phyloP scores from a whole-genome alignment of 2,888 invertebrate species.

The Chrysotoxum bicinctum region DNA sequence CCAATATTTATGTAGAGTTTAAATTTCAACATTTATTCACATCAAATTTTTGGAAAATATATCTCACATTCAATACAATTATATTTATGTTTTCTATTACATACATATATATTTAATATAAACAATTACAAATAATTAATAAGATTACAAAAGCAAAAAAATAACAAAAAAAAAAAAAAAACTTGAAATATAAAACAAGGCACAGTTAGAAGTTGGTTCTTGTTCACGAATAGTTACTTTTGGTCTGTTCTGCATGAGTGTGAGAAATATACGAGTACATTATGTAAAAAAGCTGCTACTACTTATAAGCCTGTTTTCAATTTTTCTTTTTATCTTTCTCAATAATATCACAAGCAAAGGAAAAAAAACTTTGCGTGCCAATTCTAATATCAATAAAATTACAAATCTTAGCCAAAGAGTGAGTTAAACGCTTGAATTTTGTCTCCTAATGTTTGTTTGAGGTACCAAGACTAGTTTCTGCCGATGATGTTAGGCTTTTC shows the following conservation, averaged over 20 bases:
- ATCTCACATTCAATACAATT: constrained; percentile 41
- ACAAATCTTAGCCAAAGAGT: neutral
- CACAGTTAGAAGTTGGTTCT: constrained; percentile 62
- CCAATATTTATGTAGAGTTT: neutral
- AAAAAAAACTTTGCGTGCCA: constrained; percentile 3
- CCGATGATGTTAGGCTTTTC: constrained; percentile 20
- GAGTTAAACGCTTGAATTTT: neutral
- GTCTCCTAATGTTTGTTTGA: constrained; percentile 12
- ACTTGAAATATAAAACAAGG: constrained; percentile 49
- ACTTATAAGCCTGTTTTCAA: neutral
- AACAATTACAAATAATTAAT: constrained; percentile 35
- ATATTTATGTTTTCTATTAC: neutral
- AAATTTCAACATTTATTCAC: constrained; percentile 19
- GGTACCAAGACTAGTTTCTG: constrained; percentile 57
- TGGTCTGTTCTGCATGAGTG: constrained; percentile 28
- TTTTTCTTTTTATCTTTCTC: neutral
- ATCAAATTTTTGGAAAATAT: constrained; percentile 9
- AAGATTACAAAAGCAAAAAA: constrained; percentile 46
- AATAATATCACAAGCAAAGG: constrained; percentile 7
- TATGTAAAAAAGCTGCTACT: neutral
- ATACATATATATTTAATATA: constrained; percentile 45
- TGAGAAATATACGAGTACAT: neutral
- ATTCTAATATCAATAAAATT: constrained; percentile 8
- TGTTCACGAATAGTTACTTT: constrained; percentile 27
- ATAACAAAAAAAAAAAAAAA: constrained; percentile 20